A percentile compares a stretch with the other conserved stretches of the same genome.
Conservation (phyloP, 1,140 invertebrate genomes). For the Lerema accius region DNA sequence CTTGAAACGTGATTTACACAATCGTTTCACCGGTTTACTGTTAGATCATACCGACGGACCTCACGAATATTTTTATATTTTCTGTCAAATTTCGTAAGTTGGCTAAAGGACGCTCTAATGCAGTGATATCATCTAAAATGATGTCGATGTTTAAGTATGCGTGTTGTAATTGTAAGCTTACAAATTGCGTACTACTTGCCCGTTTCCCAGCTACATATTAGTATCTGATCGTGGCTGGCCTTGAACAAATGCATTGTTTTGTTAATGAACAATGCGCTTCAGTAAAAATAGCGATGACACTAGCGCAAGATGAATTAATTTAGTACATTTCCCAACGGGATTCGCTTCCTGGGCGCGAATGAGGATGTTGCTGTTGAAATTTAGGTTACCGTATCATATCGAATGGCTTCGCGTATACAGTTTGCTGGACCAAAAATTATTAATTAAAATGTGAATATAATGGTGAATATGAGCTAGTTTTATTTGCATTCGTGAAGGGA, state of each 20-base stretch:
- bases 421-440: conserved; percentile 4
- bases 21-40: conserved; percentile 36
- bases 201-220: conserved; percentile 1
- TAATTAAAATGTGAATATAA: conserved; percentile 18
- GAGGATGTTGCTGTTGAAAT: conserved; percentile 25
- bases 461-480: conserved; percentile 9
- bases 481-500: conserved; percentile 16
- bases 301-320: background rate
- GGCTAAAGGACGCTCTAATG: conserved; percentile 27
- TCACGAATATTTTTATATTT: conserved; percentile 30
- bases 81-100: conserved; percentile 37
- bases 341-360: background rate
- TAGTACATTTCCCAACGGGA: background rate
- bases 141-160: background rate
- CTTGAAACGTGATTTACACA: conserved; percentile 41
- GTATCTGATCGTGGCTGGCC: background rate
- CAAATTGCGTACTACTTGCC: background rate
- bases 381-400: conserved; percentile 12
- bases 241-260: conserved; percentile 19
- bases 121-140: conserved; percentile 36
- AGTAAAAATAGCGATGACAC: conserved; percentile 21
- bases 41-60: conserved; percentile 26
- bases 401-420: background rate
- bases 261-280: conserved; percentile 1
- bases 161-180: conserved; percentile 11